Evolutionary conservation across 2,888 invertebrate species (phyloP), one percentile per base, ranked within the genome.

Genomic region (Gari tellinella): DNA sequence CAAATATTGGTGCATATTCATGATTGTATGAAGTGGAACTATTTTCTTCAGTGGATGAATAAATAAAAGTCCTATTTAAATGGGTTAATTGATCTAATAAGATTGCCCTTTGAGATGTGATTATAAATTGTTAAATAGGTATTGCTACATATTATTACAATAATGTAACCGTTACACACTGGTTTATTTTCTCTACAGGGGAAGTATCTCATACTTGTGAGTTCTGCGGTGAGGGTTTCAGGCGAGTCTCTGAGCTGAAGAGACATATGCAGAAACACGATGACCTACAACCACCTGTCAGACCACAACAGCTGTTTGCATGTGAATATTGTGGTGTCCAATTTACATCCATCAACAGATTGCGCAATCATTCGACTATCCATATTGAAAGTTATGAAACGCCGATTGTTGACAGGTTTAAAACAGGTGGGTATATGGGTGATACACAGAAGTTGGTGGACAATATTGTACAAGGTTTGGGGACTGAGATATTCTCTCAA

Each of bases 181-280:
- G 43, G 19, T 43, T n/a, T 43, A 5, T 19, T 23, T 49, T 23
- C 19, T 21, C 61, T 65, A 31, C 45, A 75, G 78, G 78, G n/a
- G 73, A 78, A 49, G 56, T 52, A 19, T 67, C 66, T 14, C 78
- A 72, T 53, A 70, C 70, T 0, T 78, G 78, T 53, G 78, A 78
- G 23, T 21, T 61, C 12, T 78, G 78, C 49, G 78, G 78, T 1
- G 73, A 78, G 48, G 78, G 78, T 23, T 70, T 78, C 19, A 23
- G 78, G 14, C 45, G 78, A 23, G 26, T 57, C 26, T 78, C 78
- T 4, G 78, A 78, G 41, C 40, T 78, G n/a, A 78, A 78, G 8
- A 57, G 73, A 17, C 78, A 78, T 41, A 70, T 55, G 53, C 49
- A 49, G 17, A 69, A 70, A 23, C 73, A 78, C 38, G 37, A 43